Base-by-base conservation (phyloP, 2,888 invertebrate genomes). In the Alviniconcha strummeri region DNA sequence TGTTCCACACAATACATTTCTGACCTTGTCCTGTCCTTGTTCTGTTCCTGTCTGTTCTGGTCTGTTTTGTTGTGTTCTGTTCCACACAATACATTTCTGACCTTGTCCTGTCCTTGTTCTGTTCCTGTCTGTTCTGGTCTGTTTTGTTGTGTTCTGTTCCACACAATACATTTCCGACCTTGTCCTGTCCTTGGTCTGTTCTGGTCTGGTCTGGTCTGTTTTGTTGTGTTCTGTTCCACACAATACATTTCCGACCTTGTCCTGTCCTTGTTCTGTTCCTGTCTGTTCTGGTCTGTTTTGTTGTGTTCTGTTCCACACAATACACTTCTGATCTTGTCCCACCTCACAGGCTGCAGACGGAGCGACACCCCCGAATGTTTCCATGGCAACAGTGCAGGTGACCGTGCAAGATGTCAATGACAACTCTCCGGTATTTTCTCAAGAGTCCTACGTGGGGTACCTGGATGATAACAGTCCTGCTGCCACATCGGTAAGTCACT, bases 301-400 rank as follows among this genome's bases (percentile, higher is more conserved):
- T 8, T 60, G 71, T 19, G 17, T 71, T 71, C 19, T n/a, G 8
- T 71, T 71, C 7, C 36, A 36, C 36, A 36, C 36, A 36, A 8
- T 71, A 15, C 17, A 71, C 5, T 71, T n/a, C 13, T 71, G 19
- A n/a, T 5, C 71, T 7, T 19, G 17, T 71, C 71, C 8, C 13
- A 60, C 6, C 4, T 13, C 15, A 9, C 95, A 97, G 84, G 98
- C 98, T n/a, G 96, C 96, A 94, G 98, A 98, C 95, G 97, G 97
- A 94, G 98, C 98, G 13, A 78, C 67, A 7, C 97, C 98, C 57
- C 96, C 67, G n/a, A 52, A 74, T 19, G 86, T 57, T 76, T 83
- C 86, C n/a, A 72, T 67, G 9, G 72, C 83, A 1, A 67, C 17
- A 13, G 84, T 88, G 19, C 55, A 84, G 56, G 80, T 88, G 5